Evolutionary conservation across 2,113 vertebrate genomes (phyloP).

Genomic region (Carassius auratus): DNA sequence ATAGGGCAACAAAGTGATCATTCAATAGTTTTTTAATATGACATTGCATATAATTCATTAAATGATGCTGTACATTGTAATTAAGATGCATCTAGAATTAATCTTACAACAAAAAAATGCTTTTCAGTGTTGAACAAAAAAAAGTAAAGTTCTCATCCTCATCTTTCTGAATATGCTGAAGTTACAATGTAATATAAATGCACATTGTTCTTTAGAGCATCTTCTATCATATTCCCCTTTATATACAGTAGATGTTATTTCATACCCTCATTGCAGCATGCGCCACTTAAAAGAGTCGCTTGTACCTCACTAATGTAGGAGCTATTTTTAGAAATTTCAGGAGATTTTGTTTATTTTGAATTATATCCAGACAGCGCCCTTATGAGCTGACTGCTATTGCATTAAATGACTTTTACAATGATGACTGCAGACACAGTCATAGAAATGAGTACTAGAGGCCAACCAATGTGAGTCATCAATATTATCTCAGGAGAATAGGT

Average conservation of each 20-base stretch:
- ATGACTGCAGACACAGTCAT: not conserved
- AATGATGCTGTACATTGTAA: too few relatives aligned
- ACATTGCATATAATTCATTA: too few relatives aligned
- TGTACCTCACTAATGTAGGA: not conserved
- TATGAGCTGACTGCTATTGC: not conserved
- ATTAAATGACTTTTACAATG: not conserved
- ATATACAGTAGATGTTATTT: not conserved
- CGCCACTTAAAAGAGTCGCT: not conserved
- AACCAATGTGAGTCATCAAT: constrained; percentile 32
- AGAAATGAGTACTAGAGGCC: not conserved
- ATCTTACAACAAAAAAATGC: not conserved
- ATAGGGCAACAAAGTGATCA: too few relatives aligned
- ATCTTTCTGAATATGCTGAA: not conserved
- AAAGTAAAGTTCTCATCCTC: not conserved
- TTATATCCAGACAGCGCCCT: not conserved
- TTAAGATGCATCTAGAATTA: too few relatives aligned
- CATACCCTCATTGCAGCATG: not conserved
- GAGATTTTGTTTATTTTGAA: not conserved
- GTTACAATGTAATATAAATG: not conserved
- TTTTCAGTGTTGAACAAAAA: not conserved
- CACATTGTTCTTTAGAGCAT: not conserved
- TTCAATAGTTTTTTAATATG: too few relatives aligned
- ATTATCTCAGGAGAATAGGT: not conserved
- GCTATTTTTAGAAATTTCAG: not conserved
- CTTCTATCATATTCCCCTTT: not conserved